These are phyloP conservation scores for Exephanes ischioxanthus DNA, from an alignment of 2,888 invertebrate species.

Conservation along the genomic window DNA sequence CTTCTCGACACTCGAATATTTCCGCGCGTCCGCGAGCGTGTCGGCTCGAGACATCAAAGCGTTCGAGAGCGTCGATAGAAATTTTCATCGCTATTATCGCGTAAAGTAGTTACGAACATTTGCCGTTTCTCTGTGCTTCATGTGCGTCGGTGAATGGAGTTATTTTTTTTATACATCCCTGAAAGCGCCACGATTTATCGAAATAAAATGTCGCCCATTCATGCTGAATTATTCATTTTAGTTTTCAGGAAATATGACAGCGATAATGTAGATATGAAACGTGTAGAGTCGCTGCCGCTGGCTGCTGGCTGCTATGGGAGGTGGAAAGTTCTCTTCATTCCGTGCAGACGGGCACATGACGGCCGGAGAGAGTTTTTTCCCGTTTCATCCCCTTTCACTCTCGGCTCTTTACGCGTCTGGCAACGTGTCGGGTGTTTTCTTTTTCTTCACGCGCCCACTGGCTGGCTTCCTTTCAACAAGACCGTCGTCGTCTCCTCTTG, in stretches of 20 bases:
- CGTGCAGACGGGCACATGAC: conserved; percentile 34
- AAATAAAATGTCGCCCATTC: conserved; percentile 29
- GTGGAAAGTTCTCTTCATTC: conserved; percentile 45
- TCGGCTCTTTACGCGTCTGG: conserved; percentile 31
- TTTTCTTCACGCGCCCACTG: conserved; percentile 30
- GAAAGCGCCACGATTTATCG: conserved; percentile 31
- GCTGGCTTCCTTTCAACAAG: conserved; percentile 26
- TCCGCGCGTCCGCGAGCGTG: not conserved
- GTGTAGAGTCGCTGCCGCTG: not conserved
- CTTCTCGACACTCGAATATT: conserved; percentile 27
- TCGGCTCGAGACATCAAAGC: conserved; percentile 12
- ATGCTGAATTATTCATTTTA: conserved; percentile 31
- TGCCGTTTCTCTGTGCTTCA: not conserved
- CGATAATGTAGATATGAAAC: conserved; percentile 35
- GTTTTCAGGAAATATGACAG: conserved; percentile 26
- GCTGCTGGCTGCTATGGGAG: not conserved
- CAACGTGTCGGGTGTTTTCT: conserved; percentile 31
- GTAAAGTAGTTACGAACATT: not conserved
- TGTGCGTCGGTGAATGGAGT: not conserved
- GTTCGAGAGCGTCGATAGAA: conserved; percentile 29
- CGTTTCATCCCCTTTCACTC: conserved; percentile 36
- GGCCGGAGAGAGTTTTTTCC: conserved; percentile 30
- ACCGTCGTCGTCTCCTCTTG: conserved; percentile 22
- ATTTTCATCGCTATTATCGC: conserved; percentile 7
- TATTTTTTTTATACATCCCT: not conserved